Evolutionary conservation across 2,797 vertebrate genomes (phyloP).

Genomic region (Crocidura indochinensis): DNA sequence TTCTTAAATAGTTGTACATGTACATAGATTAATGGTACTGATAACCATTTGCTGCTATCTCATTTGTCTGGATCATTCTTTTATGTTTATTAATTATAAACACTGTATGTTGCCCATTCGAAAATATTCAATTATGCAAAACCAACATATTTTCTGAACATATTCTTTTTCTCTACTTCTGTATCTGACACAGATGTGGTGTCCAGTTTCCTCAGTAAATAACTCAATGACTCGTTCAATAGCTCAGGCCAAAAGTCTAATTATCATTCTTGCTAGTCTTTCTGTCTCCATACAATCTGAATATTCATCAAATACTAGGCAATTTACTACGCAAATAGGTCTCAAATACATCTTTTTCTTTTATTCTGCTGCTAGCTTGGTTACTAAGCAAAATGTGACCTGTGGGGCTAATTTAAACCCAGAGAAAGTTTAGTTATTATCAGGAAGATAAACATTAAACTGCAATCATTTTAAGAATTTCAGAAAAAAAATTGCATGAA

Average conservation of each 20-base stretch:
- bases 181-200: neutral
- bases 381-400: neutral
- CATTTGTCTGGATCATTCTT: conserved; percentile 1
- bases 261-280: neutral
- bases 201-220: neutral
- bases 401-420: neutral
- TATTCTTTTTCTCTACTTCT: neutral
- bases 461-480: conserved; percentile 3
- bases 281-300: neutral
- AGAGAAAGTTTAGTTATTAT: neutral
- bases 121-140: conserved; percentile 11
- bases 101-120: neutral
- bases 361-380: neutral
- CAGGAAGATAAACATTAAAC: neutral
- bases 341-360: conserved; percentile 14
- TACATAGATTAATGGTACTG: neutral
- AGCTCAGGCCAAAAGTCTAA: conserved; percentile 6
- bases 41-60: neutral
- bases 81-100: neutral
- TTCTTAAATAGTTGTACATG: neutral
- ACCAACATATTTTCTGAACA: neutral
- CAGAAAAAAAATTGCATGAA: neutral
- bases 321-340: neutral
- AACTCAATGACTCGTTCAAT: neutral
- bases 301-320: neutral